A percentile compares a stretch with the other conserved stretches of the same genome.
These are phyloP conservation scores for Sceloporus undulatus DNA, from an alignment of 2,113 vertebrate species.

Conservation along the genomic window DNA sequence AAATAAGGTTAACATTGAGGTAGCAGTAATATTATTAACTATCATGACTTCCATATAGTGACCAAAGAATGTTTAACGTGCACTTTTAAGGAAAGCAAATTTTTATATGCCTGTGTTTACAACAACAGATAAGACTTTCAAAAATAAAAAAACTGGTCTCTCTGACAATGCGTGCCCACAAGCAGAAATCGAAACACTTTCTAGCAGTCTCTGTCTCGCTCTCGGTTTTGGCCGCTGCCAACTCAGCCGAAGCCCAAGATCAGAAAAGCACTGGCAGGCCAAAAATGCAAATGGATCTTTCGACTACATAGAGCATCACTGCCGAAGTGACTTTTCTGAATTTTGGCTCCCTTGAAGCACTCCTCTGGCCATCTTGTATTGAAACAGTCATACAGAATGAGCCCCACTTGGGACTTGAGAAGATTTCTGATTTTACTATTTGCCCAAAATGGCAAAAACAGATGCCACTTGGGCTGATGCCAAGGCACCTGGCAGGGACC, in stretches of 20 bases:
- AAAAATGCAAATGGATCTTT: background rate
- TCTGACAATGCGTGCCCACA: background rate
- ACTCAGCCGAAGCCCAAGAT: background rate
- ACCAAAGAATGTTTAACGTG: background rate
- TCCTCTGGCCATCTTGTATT: background rate
- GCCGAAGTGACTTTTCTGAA: background rate
- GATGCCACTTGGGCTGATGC: no score
- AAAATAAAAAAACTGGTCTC: background rate
- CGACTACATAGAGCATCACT: background rate
- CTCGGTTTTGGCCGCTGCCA: background rate
- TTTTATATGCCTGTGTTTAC: background rate
- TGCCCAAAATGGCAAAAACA: background rate
- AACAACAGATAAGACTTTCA: background rate
- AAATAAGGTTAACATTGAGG: background rate
- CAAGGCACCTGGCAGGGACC: background rate
- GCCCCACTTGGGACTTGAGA: background rate
- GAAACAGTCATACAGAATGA: no score
- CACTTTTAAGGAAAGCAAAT: background rate
- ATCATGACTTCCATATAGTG: no score
- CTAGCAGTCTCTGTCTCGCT: background rate
- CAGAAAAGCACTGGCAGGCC: background rate
- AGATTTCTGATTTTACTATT: background rate
- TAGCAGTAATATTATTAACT: background rate
- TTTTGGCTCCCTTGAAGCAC: no score
- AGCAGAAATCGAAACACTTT: background rate